Percentiles rank a stretch among this genome's conserved stretches.
These are phyloP conservation scores for Onychostoma macrolepis DNA, from an alignment of 2,113 vertebrate species.

Conservation along the genomic window DNA sequence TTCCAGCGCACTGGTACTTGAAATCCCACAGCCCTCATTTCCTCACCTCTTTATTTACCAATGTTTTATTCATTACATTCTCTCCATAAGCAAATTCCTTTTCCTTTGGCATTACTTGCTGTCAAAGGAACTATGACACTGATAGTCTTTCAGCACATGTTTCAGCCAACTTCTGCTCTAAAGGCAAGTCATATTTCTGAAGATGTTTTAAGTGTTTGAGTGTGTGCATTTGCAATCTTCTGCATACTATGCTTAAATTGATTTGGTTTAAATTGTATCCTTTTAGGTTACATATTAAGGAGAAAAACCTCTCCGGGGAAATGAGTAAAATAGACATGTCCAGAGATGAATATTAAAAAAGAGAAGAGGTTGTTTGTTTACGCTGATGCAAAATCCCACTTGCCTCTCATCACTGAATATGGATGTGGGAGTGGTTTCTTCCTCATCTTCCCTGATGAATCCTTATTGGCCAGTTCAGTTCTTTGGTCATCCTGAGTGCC, in stretches of 20 bases:
- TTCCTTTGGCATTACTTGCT: not conserved
- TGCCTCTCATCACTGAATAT: not conserved
- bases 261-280: not conserved
- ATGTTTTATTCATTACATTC: conserved; percentile 38
- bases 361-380: not conserved
- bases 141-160: not conserved
- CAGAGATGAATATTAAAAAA: conserved; percentile 4
- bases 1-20: not conserved
- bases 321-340: not conserved
- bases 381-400: not conserved
- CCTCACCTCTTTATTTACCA: not conserved
- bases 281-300: not conserved
- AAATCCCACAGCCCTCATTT: conserved; percentile 4
- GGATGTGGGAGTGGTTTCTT: not conserved
- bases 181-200: not conserved
- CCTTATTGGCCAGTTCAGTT: not conserved
- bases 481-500: not conserved
- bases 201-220: not conserved
- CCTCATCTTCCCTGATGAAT: conserved; percentile 13
- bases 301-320: not conserved
- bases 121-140: not conserved
- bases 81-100: not conserved
- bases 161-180: not conserved
- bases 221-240: not conserved
- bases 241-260: not conserved